A percentile compares a stretch with the other conserved stretches of the same genome.
phyloP scores from a whole-genome alignment of 2,797 vertebrate species.

The Centropyge bicolor region DNA sequence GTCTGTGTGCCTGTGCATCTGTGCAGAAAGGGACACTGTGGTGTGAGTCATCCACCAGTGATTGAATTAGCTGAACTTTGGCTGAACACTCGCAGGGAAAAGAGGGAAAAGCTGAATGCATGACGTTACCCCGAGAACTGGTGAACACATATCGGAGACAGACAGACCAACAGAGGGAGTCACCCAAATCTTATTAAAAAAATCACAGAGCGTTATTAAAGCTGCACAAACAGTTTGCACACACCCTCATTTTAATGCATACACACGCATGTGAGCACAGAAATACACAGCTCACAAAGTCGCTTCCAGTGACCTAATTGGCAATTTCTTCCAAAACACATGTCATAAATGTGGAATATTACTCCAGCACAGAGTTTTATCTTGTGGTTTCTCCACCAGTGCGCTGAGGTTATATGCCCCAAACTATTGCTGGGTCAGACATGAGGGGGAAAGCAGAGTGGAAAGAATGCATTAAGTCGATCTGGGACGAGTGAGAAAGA shows the following conservation, averaged over 20 bases:
- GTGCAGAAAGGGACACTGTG: conserved; percentile 62
- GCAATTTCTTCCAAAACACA: conserved; percentile 50
- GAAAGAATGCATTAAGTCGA: conserved; percentile 67
- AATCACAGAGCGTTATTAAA: conserved; percentile 41
- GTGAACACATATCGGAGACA: conserved; percentile 50
- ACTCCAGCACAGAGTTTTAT: conserved; percentile 44
- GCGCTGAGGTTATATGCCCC: conserved; percentile 47
- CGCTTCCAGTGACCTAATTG: conserved; percentile 20
- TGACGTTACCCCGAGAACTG: conserved; percentile 60
- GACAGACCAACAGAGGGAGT: conserved; percentile 49
- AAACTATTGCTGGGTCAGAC: conserved; percentile 62
- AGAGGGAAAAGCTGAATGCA: conserved; percentile 44
- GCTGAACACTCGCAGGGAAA: conserved; percentile 59
- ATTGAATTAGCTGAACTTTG: conserved; percentile 80
- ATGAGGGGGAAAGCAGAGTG: conserved; percentile 47
- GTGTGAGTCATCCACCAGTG: conserved; percentile 76
- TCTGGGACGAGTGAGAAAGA: conserved; percentile 29
- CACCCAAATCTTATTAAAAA: conserved; percentile 32
- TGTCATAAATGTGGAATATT: conserved; percentile 54
- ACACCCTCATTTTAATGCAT: not conserved
- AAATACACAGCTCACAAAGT: conserved; percentile 2
- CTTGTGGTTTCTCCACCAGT: conserved; percentile 55
- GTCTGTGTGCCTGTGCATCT: conserved; percentile 42
- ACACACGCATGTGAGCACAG: not conserved
- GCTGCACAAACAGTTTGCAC: conserved; percentile 8